These are phyloP conservation scores for Anastrepha obliqua DNA, from an alignment of 1,140 invertebrate genomes.

Conservation along the genomic window DNA sequence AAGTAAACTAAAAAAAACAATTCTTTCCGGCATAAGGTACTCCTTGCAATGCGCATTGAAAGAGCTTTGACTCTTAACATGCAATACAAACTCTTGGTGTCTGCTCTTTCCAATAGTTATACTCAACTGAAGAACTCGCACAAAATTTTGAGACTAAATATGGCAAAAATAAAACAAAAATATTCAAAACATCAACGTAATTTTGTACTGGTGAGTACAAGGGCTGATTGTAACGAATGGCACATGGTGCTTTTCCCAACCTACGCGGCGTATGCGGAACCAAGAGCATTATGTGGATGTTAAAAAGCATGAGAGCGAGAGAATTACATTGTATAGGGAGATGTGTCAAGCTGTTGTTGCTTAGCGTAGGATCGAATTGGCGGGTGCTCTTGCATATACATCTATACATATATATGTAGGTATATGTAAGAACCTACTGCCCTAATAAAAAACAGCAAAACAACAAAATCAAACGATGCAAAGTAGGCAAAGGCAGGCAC, in stretches of 20 bases:
- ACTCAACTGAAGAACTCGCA: neutral
- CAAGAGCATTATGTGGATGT: neutral
- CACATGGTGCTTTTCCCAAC: neutral
- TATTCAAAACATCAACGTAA: neutral
- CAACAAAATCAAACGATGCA: conserved; percentile 51
- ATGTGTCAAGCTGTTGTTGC: neutral
- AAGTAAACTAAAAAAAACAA: neutral
- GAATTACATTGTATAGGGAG: neutral
- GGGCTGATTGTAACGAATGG: neutral
- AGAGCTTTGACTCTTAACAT: conserved; percentile 9
- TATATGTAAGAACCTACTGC: conserved; percentile 72
- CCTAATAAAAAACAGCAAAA: conserved; percentile 65
- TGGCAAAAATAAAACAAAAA: neutral
- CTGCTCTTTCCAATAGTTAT: neutral
- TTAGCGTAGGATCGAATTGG: neutral
- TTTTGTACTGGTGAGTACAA: neutral
- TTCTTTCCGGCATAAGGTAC: too few species aligned
- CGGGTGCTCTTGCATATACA: conserved; percentile 43
- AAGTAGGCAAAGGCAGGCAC: neutral
- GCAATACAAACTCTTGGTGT: neutral
- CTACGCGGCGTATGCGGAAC: conserved; percentile 43
- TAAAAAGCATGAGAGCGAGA: neutral
- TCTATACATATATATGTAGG: conserved; percentile 61
- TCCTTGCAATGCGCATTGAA: too few species aligned
- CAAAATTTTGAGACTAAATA: neutral